phyloP scores from a whole-genome alignment of 2,113 vertebrate species.

The Arvicanthis niloticus region DNA sequence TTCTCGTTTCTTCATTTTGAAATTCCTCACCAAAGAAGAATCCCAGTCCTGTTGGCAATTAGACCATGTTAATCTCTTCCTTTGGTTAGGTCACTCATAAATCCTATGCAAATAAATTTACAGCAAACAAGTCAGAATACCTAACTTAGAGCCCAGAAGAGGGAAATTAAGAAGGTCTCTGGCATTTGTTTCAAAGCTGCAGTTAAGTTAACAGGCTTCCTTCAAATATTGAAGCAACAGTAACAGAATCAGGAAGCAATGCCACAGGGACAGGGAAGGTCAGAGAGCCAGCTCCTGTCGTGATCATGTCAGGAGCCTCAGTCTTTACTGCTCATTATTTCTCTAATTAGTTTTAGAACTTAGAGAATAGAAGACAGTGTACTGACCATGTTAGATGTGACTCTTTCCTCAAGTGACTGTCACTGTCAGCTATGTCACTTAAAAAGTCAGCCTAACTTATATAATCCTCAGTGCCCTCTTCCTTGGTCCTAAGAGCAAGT shows the following conservation, averaged over 20 bases:
- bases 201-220: constrained; percentile 59
- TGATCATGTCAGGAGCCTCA: constrained; percentile 55
- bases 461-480: constrained; percentile 1
- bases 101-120: constrained; percentile 46
- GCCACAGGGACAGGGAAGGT: constrained; percentile 75
- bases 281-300: constrained; percentile 60
- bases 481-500: background rate
- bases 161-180: background rate
- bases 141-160: constrained; percentile 26
- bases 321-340: constrained; percentile 74
- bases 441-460: constrained; percentile 52
- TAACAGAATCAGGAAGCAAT: constrained; percentile 79
- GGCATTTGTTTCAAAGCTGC: background rate
- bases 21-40: constrained; percentile 92
- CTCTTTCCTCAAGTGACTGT: constrained; percentile 50
- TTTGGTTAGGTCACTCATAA: constrained; percentile 49
- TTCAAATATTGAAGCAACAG: constrained; percentile 77
- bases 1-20: constrained; percentile 94
- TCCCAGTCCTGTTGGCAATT: constrained; percentile 94
- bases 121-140: constrained; percentile 41
- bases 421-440: background rate
- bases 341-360: constrained; percentile 76
- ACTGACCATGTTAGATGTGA: constrained; percentile 11
- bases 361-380: constrained; percentile 46
- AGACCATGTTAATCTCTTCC: constrained; percentile 71